Percentiles rank a stretch among this genome's conserved stretches.
These are phyloP conservation scores for Astreopora myriophthalma DNA, from an alignment of 64 coral and sea anemone species.

Conservation along the genomic window DNA sequence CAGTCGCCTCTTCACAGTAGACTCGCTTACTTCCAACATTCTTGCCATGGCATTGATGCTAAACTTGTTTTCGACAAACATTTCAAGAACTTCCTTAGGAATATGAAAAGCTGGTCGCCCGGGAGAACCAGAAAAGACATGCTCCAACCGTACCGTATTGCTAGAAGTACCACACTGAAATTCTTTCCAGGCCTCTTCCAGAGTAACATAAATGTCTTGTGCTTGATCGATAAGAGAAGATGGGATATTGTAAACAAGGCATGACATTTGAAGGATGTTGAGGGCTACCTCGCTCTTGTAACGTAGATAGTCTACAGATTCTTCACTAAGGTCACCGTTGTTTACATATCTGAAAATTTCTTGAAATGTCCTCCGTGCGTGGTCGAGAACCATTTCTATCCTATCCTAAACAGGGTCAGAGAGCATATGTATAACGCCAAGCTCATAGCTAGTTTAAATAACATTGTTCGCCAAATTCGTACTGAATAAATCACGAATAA, in stretches of 20 bases:
- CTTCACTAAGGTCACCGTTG: not conserved
- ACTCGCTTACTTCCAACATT: conserved; percentile 35
- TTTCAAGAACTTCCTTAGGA: conserved; percentile 32
- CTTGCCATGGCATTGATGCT: conserved; percentile 21
- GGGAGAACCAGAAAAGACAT: conserved; percentile 40
- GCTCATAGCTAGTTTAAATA: not conserved
- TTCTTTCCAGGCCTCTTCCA: no score
- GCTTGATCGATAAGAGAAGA: no score
- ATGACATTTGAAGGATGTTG: not conserved
- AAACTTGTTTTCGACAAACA: conserved; percentile 52
- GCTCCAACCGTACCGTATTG: not conserved
- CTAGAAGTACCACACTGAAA: no score
- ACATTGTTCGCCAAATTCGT: not conserved
- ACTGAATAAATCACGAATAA: not conserved
- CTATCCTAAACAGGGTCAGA: not conserved
- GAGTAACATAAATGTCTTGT: no score
- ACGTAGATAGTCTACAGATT: not conserved
- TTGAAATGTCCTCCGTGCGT: not conserved
- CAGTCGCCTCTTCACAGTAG: conserved; percentile 40
- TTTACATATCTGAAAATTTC: not conserved
- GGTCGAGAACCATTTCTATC: not conserved
- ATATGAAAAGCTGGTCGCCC: conserved; percentile 20
- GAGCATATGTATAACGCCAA: not conserved
- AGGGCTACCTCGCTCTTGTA: not conserved
- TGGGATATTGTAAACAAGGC: no score